Percentiles rank a stretch among this genome's conserved stretches.
Conservation (phyloP, 2,113 vertebrate species). For the Lampris megalopsis region DNA sequence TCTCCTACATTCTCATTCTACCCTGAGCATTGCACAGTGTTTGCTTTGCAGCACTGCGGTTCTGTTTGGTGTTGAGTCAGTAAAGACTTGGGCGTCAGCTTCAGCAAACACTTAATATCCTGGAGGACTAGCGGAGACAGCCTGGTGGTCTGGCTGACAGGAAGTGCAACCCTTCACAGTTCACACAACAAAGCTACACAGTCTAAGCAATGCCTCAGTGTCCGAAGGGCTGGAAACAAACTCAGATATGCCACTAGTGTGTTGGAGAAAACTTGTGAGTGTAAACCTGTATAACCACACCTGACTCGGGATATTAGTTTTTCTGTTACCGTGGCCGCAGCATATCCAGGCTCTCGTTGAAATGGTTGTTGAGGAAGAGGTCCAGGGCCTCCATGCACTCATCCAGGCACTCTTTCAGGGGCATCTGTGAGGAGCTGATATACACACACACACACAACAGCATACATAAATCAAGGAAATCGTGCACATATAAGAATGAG, state of each 20-base stretch:
- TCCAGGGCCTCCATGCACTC: conserved; percentile 87
- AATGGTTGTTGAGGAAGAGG: conserved; percentile 87
- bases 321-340: conserved; percentile 80
- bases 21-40: conserved; percentile 57
- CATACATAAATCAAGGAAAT: not conserved
- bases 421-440: conserved; percentile 67
- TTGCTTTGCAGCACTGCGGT: conserved; percentile 65
- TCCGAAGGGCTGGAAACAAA: conserved; percentile 40
- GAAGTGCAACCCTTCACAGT: conserved; percentile 1
- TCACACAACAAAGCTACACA: not conserved
- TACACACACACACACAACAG: conserved; percentile 1
- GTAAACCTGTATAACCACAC: not conserved
- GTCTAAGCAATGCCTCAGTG: not conserved
- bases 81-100: conserved; percentile 78
- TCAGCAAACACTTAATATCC: conserved; percentile 84
- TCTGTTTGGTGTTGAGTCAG: conserved; percentile 54
- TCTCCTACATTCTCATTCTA: not conserved
- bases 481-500: not conserved
- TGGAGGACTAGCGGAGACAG: conserved; percentile 63
- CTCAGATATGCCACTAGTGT: not conserved
- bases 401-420: conserved; percentile 76
- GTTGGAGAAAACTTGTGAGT: not conserved
- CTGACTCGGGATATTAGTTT: not conserved
- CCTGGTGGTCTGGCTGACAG: conserved; percentile 41
- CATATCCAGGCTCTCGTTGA: conserved; percentile 83